Evolutionary conservation across 2,113 vertebrate genomes (phyloP).

Genomic region (Dinomys branickii): DNA sequence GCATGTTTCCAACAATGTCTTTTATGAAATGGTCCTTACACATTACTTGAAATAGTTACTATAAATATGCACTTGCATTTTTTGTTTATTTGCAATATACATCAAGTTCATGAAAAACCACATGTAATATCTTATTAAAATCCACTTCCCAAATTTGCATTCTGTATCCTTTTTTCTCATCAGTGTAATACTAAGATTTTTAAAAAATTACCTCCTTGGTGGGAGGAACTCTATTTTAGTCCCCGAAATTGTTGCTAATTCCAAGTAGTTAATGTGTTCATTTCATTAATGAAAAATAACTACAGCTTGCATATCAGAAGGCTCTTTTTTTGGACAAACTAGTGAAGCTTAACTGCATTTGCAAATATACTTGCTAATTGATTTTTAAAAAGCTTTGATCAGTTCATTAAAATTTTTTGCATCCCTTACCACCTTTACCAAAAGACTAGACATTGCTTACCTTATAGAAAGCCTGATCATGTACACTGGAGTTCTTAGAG

Average conservation of each 20-base stretch:
- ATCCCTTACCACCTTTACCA: neutral
- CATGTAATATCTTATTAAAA: conserved; percentile 79
- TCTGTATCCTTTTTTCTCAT: conserved; percentile 73
- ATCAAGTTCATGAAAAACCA: conserved; percentile 74
- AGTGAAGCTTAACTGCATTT: conserved; percentile 79
- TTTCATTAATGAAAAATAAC: conserved; percentile 74
- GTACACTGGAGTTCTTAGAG: neutral
- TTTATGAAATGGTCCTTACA: conserved; percentile 79
- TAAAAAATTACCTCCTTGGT: conserved; percentile 71
- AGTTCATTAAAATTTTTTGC: too few species aligned
- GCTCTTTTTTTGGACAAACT: conserved; percentile 4
- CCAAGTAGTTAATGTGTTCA: conserved; percentile 38
- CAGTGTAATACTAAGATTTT: conserved; percentile 65
- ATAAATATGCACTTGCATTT: conserved; percentile 81
- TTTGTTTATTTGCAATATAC: conserved; percentile 79
- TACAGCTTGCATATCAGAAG: conserved; percentile 55
- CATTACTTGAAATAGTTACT: conserved; percentile 80
- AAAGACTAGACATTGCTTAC: neutral
- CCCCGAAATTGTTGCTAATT: conserved; percentile 66
- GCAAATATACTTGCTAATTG: conserved; percentile 82
- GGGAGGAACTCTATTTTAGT: neutral
- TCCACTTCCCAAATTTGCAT: conserved; percentile 75
- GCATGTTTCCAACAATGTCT: conserved; percentile 29
- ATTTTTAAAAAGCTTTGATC: too few species aligned
- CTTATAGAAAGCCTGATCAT: neutral